These are phyloP conservation scores for Heliothis subflexa DNA, from an alignment of 1,140 invertebrate genomes.

Conservation along the genomic window DNA sequence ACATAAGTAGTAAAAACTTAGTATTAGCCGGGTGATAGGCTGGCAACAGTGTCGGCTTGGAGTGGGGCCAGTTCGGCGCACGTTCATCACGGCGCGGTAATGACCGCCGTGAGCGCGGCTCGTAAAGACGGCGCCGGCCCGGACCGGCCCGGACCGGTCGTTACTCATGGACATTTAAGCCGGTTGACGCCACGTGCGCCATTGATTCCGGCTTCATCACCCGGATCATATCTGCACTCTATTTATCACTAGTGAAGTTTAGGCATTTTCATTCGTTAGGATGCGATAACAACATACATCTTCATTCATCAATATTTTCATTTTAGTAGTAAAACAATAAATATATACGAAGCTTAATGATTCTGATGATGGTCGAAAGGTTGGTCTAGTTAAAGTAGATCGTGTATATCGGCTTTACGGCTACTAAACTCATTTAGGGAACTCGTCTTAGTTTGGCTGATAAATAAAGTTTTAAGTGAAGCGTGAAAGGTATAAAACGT, in stretches of 20 bases:
- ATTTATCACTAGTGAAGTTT: conserved; percentile 2
- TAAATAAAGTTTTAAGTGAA: conserved; percentile 15
- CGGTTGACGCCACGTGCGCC: conserved; percentile 17
- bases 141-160: conserved; percentile 8
- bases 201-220: conserved; percentile 30
- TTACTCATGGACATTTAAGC: conserved; percentile 6
- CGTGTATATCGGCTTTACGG: neutral
- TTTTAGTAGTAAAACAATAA: too few relatives aligned
- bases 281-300: too few relatives aligned
- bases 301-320: too few relatives aligned
- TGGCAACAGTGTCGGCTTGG: conserved; percentile 34
- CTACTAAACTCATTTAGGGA: neutral
- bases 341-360: too few relatives aligned
- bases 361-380: neutral
- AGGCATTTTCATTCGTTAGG: neutral
- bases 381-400: neutral
- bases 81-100: conserved; percentile 42
- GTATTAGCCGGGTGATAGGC: conserved; percentile 7
- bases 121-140: conserved; percentile 39
- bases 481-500: too few relatives aligned
- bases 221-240: conserved; percentile 21
- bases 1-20: conserved; percentile 7
- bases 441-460: conserved; percentile 5
- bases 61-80: conserved; percentile 17
- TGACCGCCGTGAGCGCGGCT: conserved; percentile 40